These are phyloP conservation scores for Upupa epops DNA, from an alignment of 2,113 vertebrate genomes.

Conservation along the genomic window DNA sequence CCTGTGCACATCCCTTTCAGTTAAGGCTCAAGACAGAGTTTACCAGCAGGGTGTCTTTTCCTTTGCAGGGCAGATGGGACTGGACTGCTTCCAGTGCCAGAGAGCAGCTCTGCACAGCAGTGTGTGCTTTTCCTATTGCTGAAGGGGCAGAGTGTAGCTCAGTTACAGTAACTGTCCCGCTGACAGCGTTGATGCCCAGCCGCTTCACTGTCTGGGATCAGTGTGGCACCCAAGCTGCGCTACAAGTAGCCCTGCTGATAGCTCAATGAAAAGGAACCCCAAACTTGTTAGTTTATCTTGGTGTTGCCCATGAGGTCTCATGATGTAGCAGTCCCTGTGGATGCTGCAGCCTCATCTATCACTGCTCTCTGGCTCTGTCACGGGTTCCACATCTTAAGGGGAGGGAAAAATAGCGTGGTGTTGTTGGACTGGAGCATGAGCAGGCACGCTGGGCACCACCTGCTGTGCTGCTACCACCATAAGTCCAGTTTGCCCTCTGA, in stretches of 20 bases:
- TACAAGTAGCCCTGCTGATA: not conserved
- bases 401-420: not conserved
- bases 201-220: not conserved
- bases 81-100: not conserved
- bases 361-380: not conserved
- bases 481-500: not conserved
- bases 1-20: not conserved
- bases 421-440: not conserved
- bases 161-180: not conserved
- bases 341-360: not conserved
- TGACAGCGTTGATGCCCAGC: not conserved
- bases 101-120: not conserved
- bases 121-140: not conserved
- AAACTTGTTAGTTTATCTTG: not conserved
- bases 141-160: not conserved
- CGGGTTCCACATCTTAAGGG: not conserved
- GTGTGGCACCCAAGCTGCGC: not conserved
- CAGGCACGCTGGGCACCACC: fast-evolving
- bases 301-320: not conserved
- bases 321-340: not conserved
- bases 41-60: not conserved
- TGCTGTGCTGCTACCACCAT: not conserved
- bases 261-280: not conserved
- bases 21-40: not conserved
- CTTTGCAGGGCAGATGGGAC: not conserved